Evolutionary conservation across 2,888 invertebrate species (phyloP).

Genomic region (Scaptomyza caliginosa): DNA sequence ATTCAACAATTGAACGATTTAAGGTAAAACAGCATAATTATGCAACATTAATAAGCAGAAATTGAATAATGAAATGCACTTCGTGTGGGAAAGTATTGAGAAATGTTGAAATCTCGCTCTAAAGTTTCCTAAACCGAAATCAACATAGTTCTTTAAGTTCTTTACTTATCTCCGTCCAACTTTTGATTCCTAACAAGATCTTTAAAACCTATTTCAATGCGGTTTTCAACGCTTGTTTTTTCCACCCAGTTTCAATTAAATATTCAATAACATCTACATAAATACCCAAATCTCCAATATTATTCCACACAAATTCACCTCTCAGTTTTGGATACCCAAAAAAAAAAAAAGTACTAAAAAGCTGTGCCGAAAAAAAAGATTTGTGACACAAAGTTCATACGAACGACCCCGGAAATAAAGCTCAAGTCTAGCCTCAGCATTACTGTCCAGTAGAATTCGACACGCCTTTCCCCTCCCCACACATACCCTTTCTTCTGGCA

Average conservation of each 20-base stretch:
- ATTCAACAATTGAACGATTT: conserved; percentile 46
- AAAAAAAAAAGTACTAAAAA: conserved; percentile 1
- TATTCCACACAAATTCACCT: not conserved
- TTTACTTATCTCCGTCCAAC: too few relatives aligned
- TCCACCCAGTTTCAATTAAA: conserved; percentile 48
- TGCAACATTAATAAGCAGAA: conserved; percentile 18
- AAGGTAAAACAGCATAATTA: conserved; percentile 57
- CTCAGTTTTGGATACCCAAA: conserved; percentile 5
- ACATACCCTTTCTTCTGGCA: not conserved
- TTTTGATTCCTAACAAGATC: too few relatives aligned
- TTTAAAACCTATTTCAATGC: too few relatives aligned
- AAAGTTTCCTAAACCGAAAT: too few relatives aligned
- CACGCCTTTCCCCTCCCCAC: conserved; percentile 43
- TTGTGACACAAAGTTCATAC: conserved; percentile 61
- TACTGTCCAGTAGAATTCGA: conserved; percentile 55
- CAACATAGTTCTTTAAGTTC: not conserved
- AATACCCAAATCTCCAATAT: conserved; percentile 13
- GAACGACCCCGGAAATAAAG: conserved; percentile 33
- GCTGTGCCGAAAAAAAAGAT: conserved; percentile 52
- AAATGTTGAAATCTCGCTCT: too few relatives aligned
- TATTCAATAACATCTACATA: conserved; percentile 38
- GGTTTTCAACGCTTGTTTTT: too few relatives aligned
- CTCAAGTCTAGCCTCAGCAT: conserved; percentile 14
- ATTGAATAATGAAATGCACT: too few relatives aligned
- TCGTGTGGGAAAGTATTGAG: too few relatives aligned